Conservation (phyloP, 1,140 invertebrate species). For the Pteromalus puparum region DNA sequence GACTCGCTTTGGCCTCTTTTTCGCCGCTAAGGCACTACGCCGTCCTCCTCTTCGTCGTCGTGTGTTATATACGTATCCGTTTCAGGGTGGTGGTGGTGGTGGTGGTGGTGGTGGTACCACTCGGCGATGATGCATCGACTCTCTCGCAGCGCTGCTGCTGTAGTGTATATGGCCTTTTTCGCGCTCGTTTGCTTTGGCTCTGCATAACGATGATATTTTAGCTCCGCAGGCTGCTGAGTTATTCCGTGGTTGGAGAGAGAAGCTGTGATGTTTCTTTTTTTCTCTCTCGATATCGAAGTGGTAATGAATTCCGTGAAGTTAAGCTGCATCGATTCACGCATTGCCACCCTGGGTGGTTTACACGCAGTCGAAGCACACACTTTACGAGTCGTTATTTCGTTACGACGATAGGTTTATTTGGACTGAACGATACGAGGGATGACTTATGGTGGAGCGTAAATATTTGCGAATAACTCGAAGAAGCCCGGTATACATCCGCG, state of each 20-base stretch:
- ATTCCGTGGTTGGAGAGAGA: neutral
- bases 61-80: conserved; percentile 24
- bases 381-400: neutral
- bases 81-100: conserved; percentile 25
- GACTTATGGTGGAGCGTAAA: neutral
- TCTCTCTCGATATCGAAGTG: neutral
- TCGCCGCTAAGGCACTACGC: neutral
- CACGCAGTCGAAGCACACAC: neutral
- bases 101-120: neutral
- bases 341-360: neutral
- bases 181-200: conserved; percentile 15
- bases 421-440: neutral
- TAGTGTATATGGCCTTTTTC: neutral
- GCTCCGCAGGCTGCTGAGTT: neutral
- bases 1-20: conserved; percentile 3
- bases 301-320: neutral
- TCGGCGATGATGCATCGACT: conserved; percentile 34
- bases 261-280: neutral
- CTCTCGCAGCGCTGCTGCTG: neutral
- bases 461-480: neutral
- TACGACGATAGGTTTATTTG: neutral
- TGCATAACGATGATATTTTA: conserved; percentile 41
- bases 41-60: neutral
- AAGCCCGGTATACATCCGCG: too few relatives aligned
- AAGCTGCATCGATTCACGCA: neutral